Evolutionary conservation across 2,113 vertebrate genomes (phyloP), one percentile per base, ranked within the genome.

Genomic region (Notechis scutatus): DNA sequence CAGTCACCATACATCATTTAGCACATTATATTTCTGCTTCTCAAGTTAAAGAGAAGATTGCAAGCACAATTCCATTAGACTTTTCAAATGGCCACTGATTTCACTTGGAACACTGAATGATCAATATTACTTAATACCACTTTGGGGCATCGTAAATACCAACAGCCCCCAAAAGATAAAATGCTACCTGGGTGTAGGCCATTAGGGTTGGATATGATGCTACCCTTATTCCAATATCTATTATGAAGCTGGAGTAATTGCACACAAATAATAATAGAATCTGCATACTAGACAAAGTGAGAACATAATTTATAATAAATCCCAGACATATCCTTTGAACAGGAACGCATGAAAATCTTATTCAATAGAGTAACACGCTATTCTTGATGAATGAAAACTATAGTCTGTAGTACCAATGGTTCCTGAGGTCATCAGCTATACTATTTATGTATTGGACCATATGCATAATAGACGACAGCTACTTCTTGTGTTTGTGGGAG

Each of bases 1-100:
- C 85, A 47, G 93, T 94, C 94, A 96, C 94, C 96, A 95, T 94
- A 93, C 93, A 93, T 95, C 96, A 94, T 96, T 96, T 93, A 94
- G 74, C 81, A 59, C 23, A 52, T 59, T 92, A 90, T 87, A 59
- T 45, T 39, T 29, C 47, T 21, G n/a, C 59, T 64, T 90, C 12
- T 85, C 21, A 87, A 34, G 11, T 52, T 87, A 29, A 47, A 74
- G 45, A 92, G 69, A 34, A 81, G 61, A 87, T 47, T 45, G 69
- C 21, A 59, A 47, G 47, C 56, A 45, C 15, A 39, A 85, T 50
- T 9, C 69, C 18, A 45, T 1, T 47, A n/a, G 42, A n/a, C 20
- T 59, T 85, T 20, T 10, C n/a, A n/a, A 88, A 26, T 1, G 42
- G 26, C 69, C 15, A 21, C 29, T 90, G 29, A 52, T 61, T 90